phyloP scores from a whole-genome alignment of 2,888 invertebrate species.

The Caenorhabditis japonica region DNA sequence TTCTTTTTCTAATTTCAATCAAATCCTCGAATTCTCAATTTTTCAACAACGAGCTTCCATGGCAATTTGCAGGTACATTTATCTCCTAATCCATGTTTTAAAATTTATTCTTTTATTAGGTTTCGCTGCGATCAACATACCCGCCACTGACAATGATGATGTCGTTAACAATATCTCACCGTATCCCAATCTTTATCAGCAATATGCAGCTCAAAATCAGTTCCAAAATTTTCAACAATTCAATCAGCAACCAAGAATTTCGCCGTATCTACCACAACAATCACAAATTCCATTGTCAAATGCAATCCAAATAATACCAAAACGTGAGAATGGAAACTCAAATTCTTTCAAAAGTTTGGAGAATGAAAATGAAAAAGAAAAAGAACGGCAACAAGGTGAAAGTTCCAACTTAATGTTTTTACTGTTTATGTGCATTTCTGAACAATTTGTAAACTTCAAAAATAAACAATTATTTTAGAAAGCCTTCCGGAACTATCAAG shows the following conservation, averaged over 20 bases:
- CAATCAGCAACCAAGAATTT: conserved; percentile 6
- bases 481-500: conserved; percentile 13
- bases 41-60: conserved; percentile 5
- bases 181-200: conserved; percentile 14
- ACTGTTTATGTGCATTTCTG: no score
- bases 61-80: conserved; percentile 25
- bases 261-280: no score
- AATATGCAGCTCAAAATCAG: conserved; percentile 7
- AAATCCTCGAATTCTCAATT: conserved; percentile 4
- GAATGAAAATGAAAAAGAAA: conserved; percentile 21
- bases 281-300: conserved; percentile 7
- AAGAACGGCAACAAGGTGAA: conserved; percentile 33
- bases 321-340: conserved; percentile 27
- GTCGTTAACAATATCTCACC: neutral
- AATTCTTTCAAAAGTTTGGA: conserved; percentile 1
- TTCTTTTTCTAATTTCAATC: neutral
- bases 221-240: conserved; percentile 3
- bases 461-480: conserved; percentile 6
- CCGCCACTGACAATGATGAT: conserved; percentile 15
- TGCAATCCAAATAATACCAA: conserved; percentile 5
- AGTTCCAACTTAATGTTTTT: no score
- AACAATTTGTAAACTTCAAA: no score
- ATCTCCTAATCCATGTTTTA: neutral
- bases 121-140: conserved; percentile 32
- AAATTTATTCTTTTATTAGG: conserved; percentile 7